Evolutionary conservation across 2,113 vertebrate genomes (phyloP).

Genomic region (Oncorhynchus clarkii): DNA sequence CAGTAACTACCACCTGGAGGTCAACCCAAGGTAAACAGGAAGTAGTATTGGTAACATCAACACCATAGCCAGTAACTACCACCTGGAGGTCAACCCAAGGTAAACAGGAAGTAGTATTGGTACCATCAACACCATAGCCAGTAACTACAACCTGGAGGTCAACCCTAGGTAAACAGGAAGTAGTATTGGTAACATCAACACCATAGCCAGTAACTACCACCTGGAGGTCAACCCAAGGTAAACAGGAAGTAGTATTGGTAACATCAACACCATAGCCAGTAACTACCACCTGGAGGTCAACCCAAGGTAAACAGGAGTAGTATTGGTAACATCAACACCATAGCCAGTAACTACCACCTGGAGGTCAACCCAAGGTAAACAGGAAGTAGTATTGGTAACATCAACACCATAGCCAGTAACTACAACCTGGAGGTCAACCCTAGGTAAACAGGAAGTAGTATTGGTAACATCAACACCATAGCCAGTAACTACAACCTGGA

Average conservation of each 20-base stretch:
- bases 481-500: slow-evolving; percentile 98
- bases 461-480: slow-evolving; percentile 84
- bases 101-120: slow-evolving; percentile 43
- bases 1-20: slow-evolving; percentile 98
- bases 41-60: slow-evolving; percentile 71
- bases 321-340: slow-evolving; percentile 80
- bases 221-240: slow-evolving; percentile 96
- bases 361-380: slow-evolving; percentile 90
- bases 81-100: slow-evolving; percentile 97
- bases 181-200: slow-evolving; percentile 68
- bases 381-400: slow-evolving; percentile 31
- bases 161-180: slow-evolving; percentile 78
- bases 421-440: slow-evolving; percentile 97
- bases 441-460: slow-evolving; percentile 72
- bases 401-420: slow-evolving; percentile 97
- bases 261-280: slow-evolving; percentile 84
- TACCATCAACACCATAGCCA: slow-evolving; percentile 95
- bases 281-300: slow-evolving; percentile 99
- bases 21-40: slow-evolving; percentile 86
- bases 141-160: slow-evolving; percentile 98
- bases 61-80: slow-evolving; percentile 98
- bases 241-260: too few species aligned
- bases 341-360: slow-evolving; percentile 98
- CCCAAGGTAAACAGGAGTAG: slow-evolving; percentile 77
- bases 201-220: slow-evolving; percentile 98